These are phyloP conservation scores for Meloidogyne chitwoodi DNA, from an alignment of 1,140 invertebrate genomes.

Conservation along the genomic window DNA sequence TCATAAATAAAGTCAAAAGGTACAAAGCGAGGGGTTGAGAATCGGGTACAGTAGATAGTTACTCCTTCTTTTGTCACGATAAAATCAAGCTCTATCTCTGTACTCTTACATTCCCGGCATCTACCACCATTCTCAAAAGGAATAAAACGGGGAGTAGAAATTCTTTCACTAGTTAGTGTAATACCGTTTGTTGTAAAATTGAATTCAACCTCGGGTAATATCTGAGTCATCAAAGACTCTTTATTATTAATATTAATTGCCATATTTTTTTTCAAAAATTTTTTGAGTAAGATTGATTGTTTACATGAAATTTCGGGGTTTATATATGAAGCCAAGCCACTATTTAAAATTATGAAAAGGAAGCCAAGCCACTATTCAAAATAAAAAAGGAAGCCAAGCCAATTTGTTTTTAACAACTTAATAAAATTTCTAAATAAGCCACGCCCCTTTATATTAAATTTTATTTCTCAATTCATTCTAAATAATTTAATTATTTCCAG, in stretches of 20 bases:
- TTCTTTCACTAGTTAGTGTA: not conserved
- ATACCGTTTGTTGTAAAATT: not conserved
- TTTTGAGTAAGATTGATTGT: too few species aligned
- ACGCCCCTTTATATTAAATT: too few species aligned
- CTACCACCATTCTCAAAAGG: not conserved
- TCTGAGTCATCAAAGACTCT: not conserved
- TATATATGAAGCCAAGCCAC: too few species aligned
- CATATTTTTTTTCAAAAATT: too few species aligned
- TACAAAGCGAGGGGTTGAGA: not conserved
- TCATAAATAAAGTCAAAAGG: slow-evolving; percentile 1
- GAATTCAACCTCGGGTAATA: not conserved
- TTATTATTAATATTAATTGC: not conserved
- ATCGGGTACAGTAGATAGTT: not conserved
- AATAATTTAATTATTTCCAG: too few species aligned
- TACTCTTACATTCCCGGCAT: not conserved
- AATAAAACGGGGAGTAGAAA: not conserved
- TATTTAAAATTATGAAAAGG: too few species aligned
- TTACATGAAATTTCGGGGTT: too few species aligned
- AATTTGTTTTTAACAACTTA: too few species aligned
- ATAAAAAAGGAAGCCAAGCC: too few species aligned
- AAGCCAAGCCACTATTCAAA: too few species aligned
- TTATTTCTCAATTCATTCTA: too few species aligned
- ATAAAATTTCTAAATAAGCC: too few species aligned
- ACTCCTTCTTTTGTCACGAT: slow-evolving; percentile 1
- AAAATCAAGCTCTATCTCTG: not conserved